Evolutionary conservation across 2,113 vertebrate species (phyloP), one percentile per base, ranked within the genome.

Genomic region (Agapornis roseicollis): DNA sequence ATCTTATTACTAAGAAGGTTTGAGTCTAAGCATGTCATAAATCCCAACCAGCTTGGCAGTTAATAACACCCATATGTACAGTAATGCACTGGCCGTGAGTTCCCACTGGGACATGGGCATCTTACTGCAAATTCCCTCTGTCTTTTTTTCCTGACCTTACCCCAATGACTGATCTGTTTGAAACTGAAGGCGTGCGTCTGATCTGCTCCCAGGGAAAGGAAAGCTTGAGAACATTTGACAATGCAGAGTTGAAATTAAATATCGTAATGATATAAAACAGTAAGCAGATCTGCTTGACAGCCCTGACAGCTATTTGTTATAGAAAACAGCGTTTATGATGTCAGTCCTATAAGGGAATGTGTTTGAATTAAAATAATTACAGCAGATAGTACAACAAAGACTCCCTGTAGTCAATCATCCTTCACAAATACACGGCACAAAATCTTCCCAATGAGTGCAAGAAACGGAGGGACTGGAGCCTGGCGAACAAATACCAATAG

Each of bases 281-380:
- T 97, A 97, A 98, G 97, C 98, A 97, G 95, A 96, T 92, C 97
- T 72, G 90, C 97, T 94, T 97, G 98, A 97, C 97, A 97, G 97
- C 94, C 86, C 84, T 98, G 98, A 98, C 97, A 98, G 98, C 97
- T 95, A 94, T 96, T 95, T 97, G 97, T 97, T 96, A 98, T 90
- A 96, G 98, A 97, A 98, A 98, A 97, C 97, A 97, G 97, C 97
- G 89, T 97, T 97, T 97, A 97, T 90, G 94, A 96, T 97, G 97
- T 97, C 98, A 98, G 97, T 70, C 96, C 97, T 97, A 95, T 93
- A 95, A 93, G 95, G 96, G 96, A 97, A 97, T 95, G 63, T 93
- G 97, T 97, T 95, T 94, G 96, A 97, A 98, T 98, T 98, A 97
- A 97, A 98, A 97, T 97, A 96, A 98, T 98, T 96, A 97, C 81